Evolutionary conservation across 35 echinoderm and acorn worm genomes (phyloP).

Genomic region (Antedon bifida): DNA sequence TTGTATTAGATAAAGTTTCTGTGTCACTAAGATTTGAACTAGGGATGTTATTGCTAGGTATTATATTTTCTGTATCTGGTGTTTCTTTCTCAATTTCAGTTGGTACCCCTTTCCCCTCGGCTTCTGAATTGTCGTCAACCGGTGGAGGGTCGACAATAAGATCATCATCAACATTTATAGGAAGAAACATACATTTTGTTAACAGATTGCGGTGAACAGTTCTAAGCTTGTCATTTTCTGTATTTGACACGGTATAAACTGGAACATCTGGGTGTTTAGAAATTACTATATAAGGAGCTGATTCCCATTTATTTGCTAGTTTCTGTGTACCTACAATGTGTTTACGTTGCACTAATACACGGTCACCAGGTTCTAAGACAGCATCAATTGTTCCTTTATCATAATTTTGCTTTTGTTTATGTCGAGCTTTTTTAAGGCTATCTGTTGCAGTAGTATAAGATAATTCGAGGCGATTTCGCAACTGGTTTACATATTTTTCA

Average conservation of each 20-base stretch:
- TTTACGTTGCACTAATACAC: constrained; percentile 10
- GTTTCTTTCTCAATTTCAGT: too few relatives aligned
- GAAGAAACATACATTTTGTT: too few relatives aligned
- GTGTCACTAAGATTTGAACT: too few relatives aligned
- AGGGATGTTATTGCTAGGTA: too few relatives aligned
- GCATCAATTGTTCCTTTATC: not conserved
- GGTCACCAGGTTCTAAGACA: constrained; percentile 6
- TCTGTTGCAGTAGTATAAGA: constrained; percentile 13
- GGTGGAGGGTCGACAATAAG: not conserved
- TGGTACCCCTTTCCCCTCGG: not conserved
- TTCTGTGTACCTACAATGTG: constrained; percentile 9
- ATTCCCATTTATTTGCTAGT: constrained; percentile 14
- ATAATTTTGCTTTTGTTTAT: not conserved
- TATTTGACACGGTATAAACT: too few relatives aligned
- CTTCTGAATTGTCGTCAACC: not conserved
- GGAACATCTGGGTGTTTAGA: constrained; percentile 1
- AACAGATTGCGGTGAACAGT: too few relatives aligned
- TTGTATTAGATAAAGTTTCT: too few relatives aligned
- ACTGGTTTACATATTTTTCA: not conserved
- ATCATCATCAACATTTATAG: too few relatives aligned
- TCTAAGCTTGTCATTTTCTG: too few relatives aligned
- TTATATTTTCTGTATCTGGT: too few relatives aligned
- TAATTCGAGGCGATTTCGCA: not conserved
- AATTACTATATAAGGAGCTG: not conserved
- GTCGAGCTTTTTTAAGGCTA: not conserved